Evolutionary conservation across 2,888 invertebrate genomes (phyloP).

Genomic region (Pseudanteris insignis): DNA sequence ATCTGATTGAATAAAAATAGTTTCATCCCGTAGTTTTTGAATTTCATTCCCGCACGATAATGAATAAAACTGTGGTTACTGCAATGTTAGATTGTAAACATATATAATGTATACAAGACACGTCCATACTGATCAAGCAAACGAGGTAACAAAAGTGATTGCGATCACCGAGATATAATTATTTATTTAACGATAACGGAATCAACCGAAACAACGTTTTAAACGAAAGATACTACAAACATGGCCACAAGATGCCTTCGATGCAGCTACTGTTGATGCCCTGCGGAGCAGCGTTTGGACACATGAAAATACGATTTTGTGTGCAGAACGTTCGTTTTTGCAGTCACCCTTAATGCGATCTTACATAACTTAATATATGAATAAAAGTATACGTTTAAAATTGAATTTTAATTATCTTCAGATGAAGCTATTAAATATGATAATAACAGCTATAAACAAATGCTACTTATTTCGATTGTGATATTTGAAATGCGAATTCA

Average conservation of each 20-base stretch:
- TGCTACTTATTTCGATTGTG: no score
- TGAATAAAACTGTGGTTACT: no score
- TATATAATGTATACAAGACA: slow-evolving; percentile 50
- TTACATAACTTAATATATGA: not conserved
- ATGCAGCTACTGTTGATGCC: slow-evolving; percentile 60
- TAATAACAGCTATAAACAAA: no score
- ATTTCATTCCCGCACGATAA: no score
- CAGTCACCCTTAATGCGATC: not conserved
- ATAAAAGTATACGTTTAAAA: not conserved
- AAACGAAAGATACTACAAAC: slow-evolving; percentile 48
- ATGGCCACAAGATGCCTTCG: slow-evolving; percentile 65
- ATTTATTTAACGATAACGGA: slow-evolving; percentile 56
- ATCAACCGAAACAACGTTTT: slow-evolving; percentile 12
- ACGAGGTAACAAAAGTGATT: no score
- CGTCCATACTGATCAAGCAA: slow-evolving; percentile 54
- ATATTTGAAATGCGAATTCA: no score
- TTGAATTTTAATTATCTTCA: no score
- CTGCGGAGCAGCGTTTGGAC: slow-evolving; percentile 44
- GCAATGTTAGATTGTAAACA: no score
- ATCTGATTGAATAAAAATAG: not conserved
- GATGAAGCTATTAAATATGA: no score
- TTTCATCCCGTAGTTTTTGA: not conserved
- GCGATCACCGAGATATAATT: slow-evolving; percentile 51
- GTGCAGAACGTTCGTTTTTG: no score
- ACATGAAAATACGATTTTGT: not conserved